These are phyloP conservation scores for Notoglanidium macrostoma DNA, from an alignment of 2,797 vertebrate genomes.

Conservation along the genomic window DNA sequence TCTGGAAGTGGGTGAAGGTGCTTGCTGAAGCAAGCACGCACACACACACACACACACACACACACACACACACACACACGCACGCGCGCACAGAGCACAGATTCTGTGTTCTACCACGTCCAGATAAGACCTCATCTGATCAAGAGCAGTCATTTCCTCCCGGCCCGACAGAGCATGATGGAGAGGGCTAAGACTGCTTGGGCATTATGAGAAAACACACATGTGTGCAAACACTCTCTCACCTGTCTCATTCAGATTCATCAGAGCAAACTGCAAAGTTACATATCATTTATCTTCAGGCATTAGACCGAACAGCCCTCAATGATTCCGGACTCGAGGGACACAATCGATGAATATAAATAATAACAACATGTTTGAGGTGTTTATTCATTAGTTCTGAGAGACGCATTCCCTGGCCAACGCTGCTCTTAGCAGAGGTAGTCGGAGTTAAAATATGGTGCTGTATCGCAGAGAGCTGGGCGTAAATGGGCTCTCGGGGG, in stretches of 20 bases:
- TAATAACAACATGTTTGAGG: slow-evolving; percentile 60
- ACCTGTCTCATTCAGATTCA: slow-evolving; percentile 34
- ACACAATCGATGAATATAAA: slow-evolving; percentile 59
- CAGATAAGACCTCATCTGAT: slow-evolving; percentile 45
- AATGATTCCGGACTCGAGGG: slow-evolving; percentile 18
- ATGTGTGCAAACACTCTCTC: neutral
- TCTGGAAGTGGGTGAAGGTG: slow-evolving; percentile 48
- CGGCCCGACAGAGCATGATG: slow-evolving; percentile 2
- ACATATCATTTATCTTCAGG: slow-evolving; percentile 49
- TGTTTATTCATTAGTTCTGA: slow-evolving; percentile 67
- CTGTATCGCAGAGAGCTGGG: slow-evolving; percentile 43
- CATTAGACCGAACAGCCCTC: slow-evolving; percentile 27
- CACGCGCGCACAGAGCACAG: neutral
- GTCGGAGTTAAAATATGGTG: slow-evolving; percentile 64
- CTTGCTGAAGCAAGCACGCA: neutral
- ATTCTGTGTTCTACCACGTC: slow-evolving; percentile 37
- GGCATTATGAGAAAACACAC: slow-evolving; percentile 14
- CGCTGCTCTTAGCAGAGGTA: slow-evolving; percentile 53
- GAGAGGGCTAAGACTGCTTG: neutral
- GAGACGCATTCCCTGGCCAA: slow-evolving; percentile 46
- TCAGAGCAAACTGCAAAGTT: slow-evolving; percentile 58
- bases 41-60: neutral
- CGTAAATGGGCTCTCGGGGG: slow-evolving; percentile 63
- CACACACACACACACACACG: neutral
- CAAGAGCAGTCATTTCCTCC: slow-evolving; percentile 39